Evolutionary conservation across 2,888 invertebrate genomes (phyloP).

Genomic region (Nematopogon swammerdamellus): DNA sequence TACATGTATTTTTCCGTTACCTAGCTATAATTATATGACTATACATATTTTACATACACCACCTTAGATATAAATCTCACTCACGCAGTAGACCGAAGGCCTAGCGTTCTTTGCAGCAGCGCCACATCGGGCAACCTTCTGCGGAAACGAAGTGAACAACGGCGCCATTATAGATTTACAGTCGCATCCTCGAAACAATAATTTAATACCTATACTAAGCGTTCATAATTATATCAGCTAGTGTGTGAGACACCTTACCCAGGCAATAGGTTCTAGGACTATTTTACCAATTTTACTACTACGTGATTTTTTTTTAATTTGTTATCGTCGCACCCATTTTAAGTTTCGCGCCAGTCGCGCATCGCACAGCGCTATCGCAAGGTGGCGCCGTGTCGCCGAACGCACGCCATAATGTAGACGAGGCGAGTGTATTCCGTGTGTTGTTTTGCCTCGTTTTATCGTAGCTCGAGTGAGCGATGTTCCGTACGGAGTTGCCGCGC

Average conservation of each 20-base stretch:
- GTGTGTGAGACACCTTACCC: neutral
- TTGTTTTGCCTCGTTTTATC: neutral
- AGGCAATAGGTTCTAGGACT: neutral
- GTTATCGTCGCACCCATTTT: neutral
- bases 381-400: conserved; percentile 10
- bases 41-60: no score
- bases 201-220: neutral
- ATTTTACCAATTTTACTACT: neutral
- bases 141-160: neutral
- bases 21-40: no score
- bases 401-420: conserved; percentile 11
- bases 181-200: neutral
- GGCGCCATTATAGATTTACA: neutral
- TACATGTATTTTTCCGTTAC: no score
- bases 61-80: no score
- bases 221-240: neutral
- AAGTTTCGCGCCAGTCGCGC: neutral
- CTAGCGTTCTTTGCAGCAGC: neutral
- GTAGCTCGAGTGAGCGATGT: neutral
- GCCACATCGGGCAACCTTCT: neutral
- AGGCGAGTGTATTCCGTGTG: neutral
- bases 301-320: neutral
- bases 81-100: no score
- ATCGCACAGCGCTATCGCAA: neutral
- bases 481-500: neutral